Base-by-base conservation (phyloP, 2,797 vertebrate genomes). In the Sitta carolinensis region DNA sequence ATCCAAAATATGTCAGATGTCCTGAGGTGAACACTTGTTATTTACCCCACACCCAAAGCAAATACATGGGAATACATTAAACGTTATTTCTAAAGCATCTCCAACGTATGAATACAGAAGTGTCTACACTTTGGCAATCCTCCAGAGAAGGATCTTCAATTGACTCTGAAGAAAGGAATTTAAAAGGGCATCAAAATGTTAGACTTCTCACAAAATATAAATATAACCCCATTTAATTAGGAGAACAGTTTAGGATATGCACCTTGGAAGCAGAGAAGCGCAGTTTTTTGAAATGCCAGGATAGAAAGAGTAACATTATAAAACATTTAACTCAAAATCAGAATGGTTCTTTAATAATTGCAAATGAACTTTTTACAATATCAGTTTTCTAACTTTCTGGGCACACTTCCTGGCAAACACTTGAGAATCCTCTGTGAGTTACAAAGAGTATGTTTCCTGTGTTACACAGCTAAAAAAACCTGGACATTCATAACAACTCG, bases 391-490 rank as follows among this genome's bases (percentile, higher is more conserved):
- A 80, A 87, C 86, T 84, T 95, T 93, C 78, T 79, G 77, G 79
- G 90, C 96, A 95, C 81, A 96, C 85, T 69, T 95, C 95, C 95
- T 91, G 95, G 76, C 88, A 95, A 97, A 97, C 95, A 95, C 76
- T 96, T 92, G 73, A 92, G 74, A 64, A 94, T 93, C 90, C 96
- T 97, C 96, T 95, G 94, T 96, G 94, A 97, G 89, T 97, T 97
- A 98, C 94, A 97, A 95, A 97, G 94, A 97, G 91, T 93, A 87
- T 93, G 95, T 96, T 95, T 97, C 78, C 92, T 94, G 64, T 87
- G 97, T 95, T 96, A 88, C 68, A 97, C 86, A 96, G 94, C 96
- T 90, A 96, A 97, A 97, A 94, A 95, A 91, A 43, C 51, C 79
- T 85, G 78, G 94, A 96, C 91, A 95, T 67, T 94, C 75, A 74